phyloP scores from a whole-genome alignment of 2,888 invertebrate species.

The Taphrorychus bicolor region DNA sequence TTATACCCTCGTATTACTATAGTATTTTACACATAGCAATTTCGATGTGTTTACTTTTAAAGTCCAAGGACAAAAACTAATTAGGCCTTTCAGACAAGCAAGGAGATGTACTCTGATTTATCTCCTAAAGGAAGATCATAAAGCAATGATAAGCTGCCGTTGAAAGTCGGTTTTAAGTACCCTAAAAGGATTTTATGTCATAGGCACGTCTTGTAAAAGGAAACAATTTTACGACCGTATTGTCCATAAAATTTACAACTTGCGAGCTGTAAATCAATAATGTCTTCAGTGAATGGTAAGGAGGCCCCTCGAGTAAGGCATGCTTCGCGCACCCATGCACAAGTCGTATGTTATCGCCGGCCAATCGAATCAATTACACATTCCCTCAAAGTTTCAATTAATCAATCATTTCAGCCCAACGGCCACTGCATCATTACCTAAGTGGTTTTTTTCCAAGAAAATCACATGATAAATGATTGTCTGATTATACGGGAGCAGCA shows the following conservation, averaged over 20 bases:
- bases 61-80: not conserved
- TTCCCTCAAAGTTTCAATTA: constrained; percentile 11
- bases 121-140: not conserved
- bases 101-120: not conserved
- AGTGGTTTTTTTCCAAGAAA: constrained; percentile 15
- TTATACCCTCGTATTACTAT: not conserved
- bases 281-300: not conserved
- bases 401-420: constrained; percentile 11
- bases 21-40: not conserved
- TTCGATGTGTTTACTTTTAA: not conserved
- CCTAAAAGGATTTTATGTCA: not conserved
- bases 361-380: constrained; percentile 10
- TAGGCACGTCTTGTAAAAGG: not conserved
- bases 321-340: not conserved
- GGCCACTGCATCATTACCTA: constrained; percentile 19
- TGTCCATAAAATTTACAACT: not conserved
- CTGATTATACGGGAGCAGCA: constrained; percentile 23
- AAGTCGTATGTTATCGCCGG: not conserved
- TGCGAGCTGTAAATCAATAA: not conserved
- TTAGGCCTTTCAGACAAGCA: not conserved
- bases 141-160: not conserved
- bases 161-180: not conserved
- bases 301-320: no score
- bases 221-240: not conserved
- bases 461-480: constrained; percentile 23